A percentile compares a stretch with the other conserved stretches of the same genome.
Evolutionary conservation across 2,113 vertebrate species (phyloP).

Genomic region (Castor canadensis): DNA sequence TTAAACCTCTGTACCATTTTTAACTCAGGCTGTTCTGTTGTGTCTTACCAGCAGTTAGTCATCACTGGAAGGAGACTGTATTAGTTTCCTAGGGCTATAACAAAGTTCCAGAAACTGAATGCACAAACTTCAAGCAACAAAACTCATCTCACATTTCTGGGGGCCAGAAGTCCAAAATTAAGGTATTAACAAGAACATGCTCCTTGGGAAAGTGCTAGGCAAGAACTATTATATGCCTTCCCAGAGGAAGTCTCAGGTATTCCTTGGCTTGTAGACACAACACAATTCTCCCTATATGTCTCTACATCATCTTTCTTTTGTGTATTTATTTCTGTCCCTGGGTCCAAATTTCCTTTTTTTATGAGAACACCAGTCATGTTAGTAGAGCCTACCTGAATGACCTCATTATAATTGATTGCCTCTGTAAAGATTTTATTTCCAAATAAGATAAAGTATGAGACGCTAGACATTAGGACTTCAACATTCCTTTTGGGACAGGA

Average conservation of each 20-base stretch:
- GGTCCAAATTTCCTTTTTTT: not conserved
- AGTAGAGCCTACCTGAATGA: not conserved
- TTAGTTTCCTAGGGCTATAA: not conserved
- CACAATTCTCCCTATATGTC: not conserved
- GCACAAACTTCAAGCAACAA: not conserved
- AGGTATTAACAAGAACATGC: not conserved
- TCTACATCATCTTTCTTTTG: not conserved
- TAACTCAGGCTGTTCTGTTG: not conserved
- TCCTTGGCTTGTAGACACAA: not conserved
- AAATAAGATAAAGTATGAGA: not conserved
- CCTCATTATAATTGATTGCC: not conserved
- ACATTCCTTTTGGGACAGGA: not conserved
- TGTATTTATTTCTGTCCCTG: not conserved
- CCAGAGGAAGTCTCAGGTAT: not conserved
- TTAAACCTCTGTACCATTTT: not conserved
- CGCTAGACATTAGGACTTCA: not conserved
- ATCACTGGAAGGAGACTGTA: not conserved
- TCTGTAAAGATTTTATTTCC: too few relatives aligned
- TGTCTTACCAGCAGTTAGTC: not conserved
- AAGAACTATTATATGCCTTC: not conserved
- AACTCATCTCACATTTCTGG: not conserved
- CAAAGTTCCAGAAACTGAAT: not conserved
- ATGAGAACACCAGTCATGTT: not conserved
- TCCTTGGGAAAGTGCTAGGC: not conserved
- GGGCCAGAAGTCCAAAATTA: not conserved